phyloP scores from a whole-genome alignment of 2,113 vertebrate genomes.

The Brachionichthys hirsutus region DNA sequence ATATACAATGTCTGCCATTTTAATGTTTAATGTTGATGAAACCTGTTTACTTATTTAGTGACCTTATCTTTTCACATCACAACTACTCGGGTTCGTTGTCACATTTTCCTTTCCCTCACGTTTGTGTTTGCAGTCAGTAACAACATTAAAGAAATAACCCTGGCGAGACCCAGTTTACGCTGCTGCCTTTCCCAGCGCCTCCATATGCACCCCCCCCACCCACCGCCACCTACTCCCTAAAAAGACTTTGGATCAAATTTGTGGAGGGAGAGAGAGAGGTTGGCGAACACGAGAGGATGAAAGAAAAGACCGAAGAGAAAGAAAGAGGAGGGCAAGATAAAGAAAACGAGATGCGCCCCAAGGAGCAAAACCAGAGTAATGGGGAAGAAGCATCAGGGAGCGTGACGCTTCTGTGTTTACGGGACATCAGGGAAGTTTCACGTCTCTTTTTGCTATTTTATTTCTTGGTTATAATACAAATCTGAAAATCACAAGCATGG shows the following conservation, averaged over 20 bases:
- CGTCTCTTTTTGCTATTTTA: conserved; percentile 4
- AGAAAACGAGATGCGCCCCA: conserved; percentile 3
- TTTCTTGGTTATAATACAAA: conserved; percentile 6
- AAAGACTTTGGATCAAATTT: conserved; percentile 55
- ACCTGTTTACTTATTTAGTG: conserved; percentile 25
- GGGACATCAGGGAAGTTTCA: not conserved
- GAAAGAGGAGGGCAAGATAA: too few species aligned
- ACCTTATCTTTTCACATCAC: conserved; percentile 37
- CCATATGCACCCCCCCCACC: conserved; percentile 50
- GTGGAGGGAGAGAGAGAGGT: conserved; percentile 8
- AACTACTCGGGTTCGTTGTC: not conserved
- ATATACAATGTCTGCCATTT: too few species aligned
- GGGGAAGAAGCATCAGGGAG: not conserved
- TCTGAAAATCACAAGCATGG: too few species aligned
- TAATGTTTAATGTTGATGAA: conserved; percentile 8
- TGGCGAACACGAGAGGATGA: too few species aligned
- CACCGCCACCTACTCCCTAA: too few species aligned
- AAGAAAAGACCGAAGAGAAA: too few species aligned
- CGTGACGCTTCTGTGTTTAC: conserved; percentile 2
- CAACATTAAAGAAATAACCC: conserved; percentile 57
- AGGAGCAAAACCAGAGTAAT: not conserved
- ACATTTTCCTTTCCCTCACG: not conserved
- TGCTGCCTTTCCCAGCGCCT: conserved; percentile 21
- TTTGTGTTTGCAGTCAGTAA: conserved; percentile 34
- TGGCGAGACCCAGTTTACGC: conserved; percentile 11